A percentile compares a stretch with the other conserved stretches of the same genome.
Conservation (phyloP, 1,140 invertebrate species). For the Contarinia nasturtii region DNA sequence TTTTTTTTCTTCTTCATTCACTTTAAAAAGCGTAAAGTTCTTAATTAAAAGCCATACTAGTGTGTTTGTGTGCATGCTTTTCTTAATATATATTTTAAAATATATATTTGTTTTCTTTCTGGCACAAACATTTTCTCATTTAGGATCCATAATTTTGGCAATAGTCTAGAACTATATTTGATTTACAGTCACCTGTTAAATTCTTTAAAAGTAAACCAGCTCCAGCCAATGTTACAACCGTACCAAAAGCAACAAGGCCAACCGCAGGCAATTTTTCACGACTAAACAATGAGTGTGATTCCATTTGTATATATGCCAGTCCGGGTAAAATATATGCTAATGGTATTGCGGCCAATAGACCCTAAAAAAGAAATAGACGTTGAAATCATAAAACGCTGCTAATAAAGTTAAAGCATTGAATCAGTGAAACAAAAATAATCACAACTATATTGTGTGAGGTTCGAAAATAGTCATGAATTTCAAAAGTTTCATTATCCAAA, state of each 20-base stretch:
- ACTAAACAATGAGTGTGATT: constrained; percentile 48
- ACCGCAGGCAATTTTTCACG: constrained; percentile 51
- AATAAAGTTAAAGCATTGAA: too few species aligned
- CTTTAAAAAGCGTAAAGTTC: too few species aligned
- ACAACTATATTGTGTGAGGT: too few species aligned
- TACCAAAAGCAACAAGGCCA: constrained; percentile 47
- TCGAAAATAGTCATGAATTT: too few species aligned
- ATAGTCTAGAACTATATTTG: constrained; percentile 21
- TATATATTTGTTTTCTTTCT: too few species aligned
- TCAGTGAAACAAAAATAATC: too few species aligned
- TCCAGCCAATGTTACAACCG: constrained; percentile 45
- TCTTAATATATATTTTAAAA: too few species aligned
- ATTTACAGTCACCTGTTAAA: constrained; percentile 18
- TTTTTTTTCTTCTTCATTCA: too few species aligned
- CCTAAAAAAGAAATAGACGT: constrained; percentile 28
- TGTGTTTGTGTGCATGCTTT: too few species aligned
- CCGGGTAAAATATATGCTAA: constrained; percentile 71
- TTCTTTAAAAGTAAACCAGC: constrained; percentile 15
- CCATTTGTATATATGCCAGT: constrained; percentile 57
- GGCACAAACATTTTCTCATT: too few species aligned
- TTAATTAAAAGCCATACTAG: too few species aligned
- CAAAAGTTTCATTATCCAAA: constrained; percentile 3
- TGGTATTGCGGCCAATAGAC: constrained; percentile 65
- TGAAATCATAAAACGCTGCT: not conserved
- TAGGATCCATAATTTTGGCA: constrained; percentile 14